Evolutionary conservation across 2,888 invertebrate species (phyloP), one percentile per base, ranked within the genome.

Genomic region (Andrena haemorrhoa): DNA sequence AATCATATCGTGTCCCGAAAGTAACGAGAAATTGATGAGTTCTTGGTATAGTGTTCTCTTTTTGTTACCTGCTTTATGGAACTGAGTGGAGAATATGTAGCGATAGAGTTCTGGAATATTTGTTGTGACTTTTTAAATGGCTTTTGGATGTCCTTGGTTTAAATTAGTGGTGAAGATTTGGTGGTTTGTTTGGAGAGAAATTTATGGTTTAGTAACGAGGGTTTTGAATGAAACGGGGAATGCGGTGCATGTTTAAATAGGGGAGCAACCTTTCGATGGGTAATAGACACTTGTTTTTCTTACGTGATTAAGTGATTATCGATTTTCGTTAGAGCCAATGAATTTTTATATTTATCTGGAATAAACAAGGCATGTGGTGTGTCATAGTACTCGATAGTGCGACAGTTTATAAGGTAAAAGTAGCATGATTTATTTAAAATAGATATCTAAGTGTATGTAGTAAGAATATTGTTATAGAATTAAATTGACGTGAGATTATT

Each of bases 11-110:
- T 41, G 68, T 68, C 63, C 47, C 51, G 41, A 49, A 47, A 63
- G 56, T 78, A 85, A 86, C 76, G 63, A 78, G 78, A 86, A 88
- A 87, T 86, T 84, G 82, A 88, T 88, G 86, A 64, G 23, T 41
- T 66, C 56, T 31, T 26, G 58, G 51, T 53, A 29, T 80, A 66
- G 66, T 73, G 80, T 53, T 73, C 79, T 66, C 23, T 53, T 26
- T 80, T 26, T 33, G 12, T 53, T 16, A 35, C 58, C 31, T 51
- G 23, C 33, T 80, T 69, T 56, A 82, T 73, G 70, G 60, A 64
- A 49, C 66, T 31, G 51, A 78, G 47, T 74, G 65, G 58, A 74
- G 56, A 76, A 79, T 63, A 63, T 41, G n/a, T 65, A 56, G 41
- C 31, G 3, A 3, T 12, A 10, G 16, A 20, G 35, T 53, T 73